Evolutionary conservation across 2,797 vertebrate species (phyloP).

Genomic region (Poecilia gillii): DNA sequence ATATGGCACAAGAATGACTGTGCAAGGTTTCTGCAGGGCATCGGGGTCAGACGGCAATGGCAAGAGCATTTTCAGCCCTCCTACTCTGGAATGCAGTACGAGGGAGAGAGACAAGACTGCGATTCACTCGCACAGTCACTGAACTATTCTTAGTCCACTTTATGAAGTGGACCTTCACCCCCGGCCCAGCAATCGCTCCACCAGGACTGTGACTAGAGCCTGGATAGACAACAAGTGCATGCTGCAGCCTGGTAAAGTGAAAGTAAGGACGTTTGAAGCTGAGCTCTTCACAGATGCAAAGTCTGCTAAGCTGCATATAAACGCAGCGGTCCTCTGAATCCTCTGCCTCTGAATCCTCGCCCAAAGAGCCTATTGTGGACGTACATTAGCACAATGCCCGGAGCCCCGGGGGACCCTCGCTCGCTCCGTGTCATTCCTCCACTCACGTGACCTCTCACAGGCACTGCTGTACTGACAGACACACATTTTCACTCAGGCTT

Average conservation of each 20-base stretch:
- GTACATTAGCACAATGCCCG: constrained; percentile 67
- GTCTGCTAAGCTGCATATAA: constrained; percentile 57
- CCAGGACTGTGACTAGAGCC: constrained; percentile 39
- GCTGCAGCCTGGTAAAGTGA: constrained; percentile 44
- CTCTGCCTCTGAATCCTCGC: constrained; percentile 65
- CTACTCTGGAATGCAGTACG: constrained; percentile 81
- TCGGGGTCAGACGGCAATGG: constrained; percentile 63
- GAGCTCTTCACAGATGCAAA: constrained; percentile 55
- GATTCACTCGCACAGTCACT: constrained; percentile 64
- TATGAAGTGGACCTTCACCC: constrained; percentile 64
- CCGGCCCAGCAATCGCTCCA: neutral
- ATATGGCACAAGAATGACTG: constrained; percentile 11
- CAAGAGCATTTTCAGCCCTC: constrained; percentile 77
- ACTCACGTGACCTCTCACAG: constrained; percentile 68
- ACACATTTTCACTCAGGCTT: constrained; percentile 42
- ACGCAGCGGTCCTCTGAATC: constrained; percentile 67
- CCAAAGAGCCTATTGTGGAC: constrained; percentile 74
- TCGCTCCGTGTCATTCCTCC: constrained; percentile 48
- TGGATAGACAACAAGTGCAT: constrained; percentile 38
- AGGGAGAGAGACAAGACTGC: constrained; percentile 72
- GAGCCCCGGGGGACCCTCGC: constrained; percentile 63
- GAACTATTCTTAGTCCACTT: constrained; percentile 80
- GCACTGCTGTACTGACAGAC: constrained; percentile 40
- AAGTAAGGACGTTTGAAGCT: constrained; percentile 36
- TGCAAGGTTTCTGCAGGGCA: constrained; percentile 55